Evolutionary conservation across 2,113 vertebrate species (phyloP).

Genomic region (Nerophis lumbriciformis): DNA sequence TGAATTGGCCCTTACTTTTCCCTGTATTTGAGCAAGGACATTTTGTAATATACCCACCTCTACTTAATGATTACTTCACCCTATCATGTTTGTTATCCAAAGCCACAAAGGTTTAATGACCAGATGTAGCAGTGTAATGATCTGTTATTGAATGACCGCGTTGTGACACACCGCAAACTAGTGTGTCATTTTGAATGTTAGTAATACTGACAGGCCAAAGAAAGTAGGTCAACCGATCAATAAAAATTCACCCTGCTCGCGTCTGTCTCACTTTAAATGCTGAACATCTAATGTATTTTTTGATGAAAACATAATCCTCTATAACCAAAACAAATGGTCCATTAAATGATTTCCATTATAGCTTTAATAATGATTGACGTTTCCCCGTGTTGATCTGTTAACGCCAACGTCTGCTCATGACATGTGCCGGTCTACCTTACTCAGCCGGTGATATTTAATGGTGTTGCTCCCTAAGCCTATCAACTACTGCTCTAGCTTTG

Average conservation of each 20-base stretch:
- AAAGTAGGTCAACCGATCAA: constrained; percentile 36
- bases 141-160: constrained; percentile 28
- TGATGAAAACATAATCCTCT: constrained; percentile 7
- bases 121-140: constrained; percentile 4
- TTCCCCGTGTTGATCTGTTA: constrained; percentile 22
- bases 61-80: background rate
- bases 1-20: no score
- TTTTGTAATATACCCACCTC: no score
- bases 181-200: constrained; percentile 35
- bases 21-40: no score
- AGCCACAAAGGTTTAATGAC: constrained; percentile 1
- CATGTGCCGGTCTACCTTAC: constrained; percentile 39
- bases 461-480: constrained; percentile 55
- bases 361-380: constrained; percentile 12
- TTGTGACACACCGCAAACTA: constrained; percentile 15
- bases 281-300: constrained; percentile 2
- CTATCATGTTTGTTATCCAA: background rate
- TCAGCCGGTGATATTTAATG: constrained; percentile 58
- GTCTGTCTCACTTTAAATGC: constrained; percentile 9
- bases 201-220: constrained; percentile 14
- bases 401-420: constrained; percentile 8
- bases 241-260: constrained; percentile 14
- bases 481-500: constrained; percentile 50
- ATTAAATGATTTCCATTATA: background rate
- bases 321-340: background rate